Base-by-base conservation (phyloP, 2,888 invertebrate species). In the Creontiades dilutus region DNA sequence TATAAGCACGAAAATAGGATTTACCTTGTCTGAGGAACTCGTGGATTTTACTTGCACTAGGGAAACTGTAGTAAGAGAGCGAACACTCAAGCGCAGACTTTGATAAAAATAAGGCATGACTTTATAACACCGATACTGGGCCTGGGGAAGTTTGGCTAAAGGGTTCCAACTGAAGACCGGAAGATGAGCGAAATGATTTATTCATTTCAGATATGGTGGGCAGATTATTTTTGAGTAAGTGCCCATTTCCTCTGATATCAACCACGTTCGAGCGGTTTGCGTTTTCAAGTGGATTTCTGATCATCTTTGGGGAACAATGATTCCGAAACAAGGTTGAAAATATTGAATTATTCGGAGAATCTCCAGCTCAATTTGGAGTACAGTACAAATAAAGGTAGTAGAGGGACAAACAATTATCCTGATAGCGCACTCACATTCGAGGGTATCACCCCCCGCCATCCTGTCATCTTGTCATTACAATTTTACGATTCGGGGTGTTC, bases 161-260 rank as follows among this genome's bases (percentile, higher is more conserved):
- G n/a, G n/a, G 5, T n/a, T 57, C 19, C 57, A 57, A 57, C 57
- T n/a, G n/a, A 16, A 0, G 57, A n/a, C 57, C 57, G 57, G 57
- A 57, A 57, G 57, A n/a, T n/a, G 57, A 7, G 57, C 57, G 57
- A 57, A 57, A 57, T 57, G 57, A n/a, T 57, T 57, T 57, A 57
- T 57, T 57, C 57, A 57, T 57, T n/a, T 57, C 5, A 57, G 57
- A 16, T 57, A 57, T 16, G 16, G 57, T 7, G n/a, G 57, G n/a
- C n/a, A 57, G 57, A 57, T 57, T n/a, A 57, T 16, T n/a, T 16
- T n/a, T 57, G 57, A 16, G 57, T 57, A 1, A 57, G 57, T 57
- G 57, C n/a, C 16, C 57, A n/a, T 57, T 57, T 57, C 57, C 57
- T 57, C 16, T 57, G 57, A 16, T 57, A 57, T 57, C 57, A 57